A percentile compares a stretch with the other conserved stretches of the same genome.
Conservation (phyloP, 2,113 vertebrate species). For the Crotalus horridus region DNA sequence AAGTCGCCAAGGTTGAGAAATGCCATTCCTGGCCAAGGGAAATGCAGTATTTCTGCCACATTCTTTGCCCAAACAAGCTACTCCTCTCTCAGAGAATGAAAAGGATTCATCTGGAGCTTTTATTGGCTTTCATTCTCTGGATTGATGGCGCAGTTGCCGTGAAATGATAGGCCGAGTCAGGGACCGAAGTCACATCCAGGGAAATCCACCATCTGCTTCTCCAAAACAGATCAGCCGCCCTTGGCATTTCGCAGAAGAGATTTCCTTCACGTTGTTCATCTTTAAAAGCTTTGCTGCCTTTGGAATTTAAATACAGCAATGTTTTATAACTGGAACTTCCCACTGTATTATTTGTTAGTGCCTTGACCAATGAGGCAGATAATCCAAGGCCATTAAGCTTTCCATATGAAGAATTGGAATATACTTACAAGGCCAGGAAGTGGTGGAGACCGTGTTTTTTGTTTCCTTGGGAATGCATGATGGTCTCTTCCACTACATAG, state of each 20-base stretch:
- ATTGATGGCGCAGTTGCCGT: not conserved
- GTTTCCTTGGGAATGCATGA: not conserved
- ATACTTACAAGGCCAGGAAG: constrained; percentile 44
- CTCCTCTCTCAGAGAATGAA: not conserved
- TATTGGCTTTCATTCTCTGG: not conserved
- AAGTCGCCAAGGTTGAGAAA: not conserved
- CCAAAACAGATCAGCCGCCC: constrained; percentile 43
- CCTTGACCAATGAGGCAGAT: constrained; percentile 72
- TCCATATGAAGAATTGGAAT: constrained; percentile 66
- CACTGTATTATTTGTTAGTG: constrained; percentile 65
- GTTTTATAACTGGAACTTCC: constrained; percentile 52
- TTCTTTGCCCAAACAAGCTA: not conserved
- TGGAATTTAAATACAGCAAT: constrained; percentile 58
- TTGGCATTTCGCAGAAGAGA: constrained; percentile 47
- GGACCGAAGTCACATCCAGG: constrained; percentile 23
- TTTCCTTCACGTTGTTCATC: constrained; percentile 66
- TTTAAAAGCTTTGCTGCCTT: constrained; percentile 59
- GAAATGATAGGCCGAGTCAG: not conserved
- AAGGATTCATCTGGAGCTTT: not conserved
- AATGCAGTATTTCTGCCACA: not conserved
- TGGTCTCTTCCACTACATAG: not conserved
- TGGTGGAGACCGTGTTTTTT: constrained; percentile 56
- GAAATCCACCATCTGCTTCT: not conserved
- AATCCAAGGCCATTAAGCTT: constrained; percentile 69
- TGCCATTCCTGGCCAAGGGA: not conserved